Base-by-base conservation (phyloP, 2,797 vertebrate species). In the Enoplosus armatus region DNA sequence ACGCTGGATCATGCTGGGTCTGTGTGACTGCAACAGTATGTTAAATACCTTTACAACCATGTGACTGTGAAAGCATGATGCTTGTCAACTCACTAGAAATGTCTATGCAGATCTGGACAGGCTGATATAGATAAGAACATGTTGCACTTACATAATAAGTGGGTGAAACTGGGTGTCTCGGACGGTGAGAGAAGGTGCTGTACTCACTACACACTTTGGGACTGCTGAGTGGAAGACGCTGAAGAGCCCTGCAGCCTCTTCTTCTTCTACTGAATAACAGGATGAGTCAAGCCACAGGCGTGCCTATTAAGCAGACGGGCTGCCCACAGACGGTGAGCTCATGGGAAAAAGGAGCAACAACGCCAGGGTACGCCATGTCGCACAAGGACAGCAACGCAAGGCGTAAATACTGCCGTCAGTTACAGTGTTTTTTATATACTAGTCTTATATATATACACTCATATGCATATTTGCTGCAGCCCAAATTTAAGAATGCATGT, bases 211-310 rank as follows among this genome's bases (percentile, higher is more conserved):
- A 33, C 35, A 45, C n/a, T 27, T 47, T 4, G 39, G 18, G 45
- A 67, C 33, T 74, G 72, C 72, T 72, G 75, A 67, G 37, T 70
- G 20, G 41, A 50, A 64, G 37, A 56, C 35, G 9, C 2, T 47
- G 33, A 75, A 59, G 66, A 59, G 56, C 55, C 61, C 78, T 68
- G 39, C 41, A 53, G 53, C 75, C 11, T 56, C 56, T 66, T 69
- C 41, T 45, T 54, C 20, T 41, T 47, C 56, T 48, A 4, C 26
- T 24, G 31, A 26, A 24, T 18, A 70, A 72, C 76, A 78, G 71
- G 69, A 79, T 85, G 82, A 87, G 80, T 82, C 82, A 86, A 63
- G 70, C 59, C 53, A 70, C 78, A 85, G 80, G 70, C 75, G 68
- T 80, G 82, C 24, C 72, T 53, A 41, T 79, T 64, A 47, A 45